Conservation (phyloP, 2,797 vertebrate species). For the Sebastes taczanowskii region DNA sequence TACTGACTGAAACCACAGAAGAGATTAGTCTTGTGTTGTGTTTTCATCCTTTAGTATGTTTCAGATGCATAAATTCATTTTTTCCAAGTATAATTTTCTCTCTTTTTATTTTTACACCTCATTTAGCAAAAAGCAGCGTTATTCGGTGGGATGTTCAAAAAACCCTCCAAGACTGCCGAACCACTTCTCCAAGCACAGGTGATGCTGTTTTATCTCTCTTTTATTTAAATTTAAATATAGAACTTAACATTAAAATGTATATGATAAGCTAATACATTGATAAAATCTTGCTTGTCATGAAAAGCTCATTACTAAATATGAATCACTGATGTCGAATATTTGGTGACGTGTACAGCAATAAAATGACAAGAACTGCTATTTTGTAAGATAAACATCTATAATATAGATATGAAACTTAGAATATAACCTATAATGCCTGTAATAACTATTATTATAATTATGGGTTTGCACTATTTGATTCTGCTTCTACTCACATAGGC, state of each 20-base stretch:
- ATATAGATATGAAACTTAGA: neutral
- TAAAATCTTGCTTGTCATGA: neutral
- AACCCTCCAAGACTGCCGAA: slow-evolving; percentile 39
- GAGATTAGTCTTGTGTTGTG: neutral
- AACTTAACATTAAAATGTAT: neutral
- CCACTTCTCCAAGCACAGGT: slow-evolving; percentile 43
- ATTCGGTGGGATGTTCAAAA: slow-evolving; percentile 71
- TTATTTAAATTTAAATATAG: neutral
- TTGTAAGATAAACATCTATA: neutral
- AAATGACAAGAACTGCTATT: neutral
- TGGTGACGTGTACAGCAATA: neutral
- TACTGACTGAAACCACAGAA: neutral
- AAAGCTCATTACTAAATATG: neutral
- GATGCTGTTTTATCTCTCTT: neutral
- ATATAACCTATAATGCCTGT: neutral
- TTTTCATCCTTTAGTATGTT: neutral
- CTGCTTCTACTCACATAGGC: neutral
- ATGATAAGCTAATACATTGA: no score
- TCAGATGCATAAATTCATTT: neutral
- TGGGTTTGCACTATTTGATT: neutral
- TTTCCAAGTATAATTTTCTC: neutral
- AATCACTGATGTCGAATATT: neutral
- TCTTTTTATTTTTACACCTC: neutral
- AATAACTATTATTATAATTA: neutral
- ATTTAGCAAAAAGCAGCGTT: slow-evolving; percentile 55